phyloP scores from a whole-genome alignment of 2,888 invertebrate genomes.

The Heliconius erato region DNA sequence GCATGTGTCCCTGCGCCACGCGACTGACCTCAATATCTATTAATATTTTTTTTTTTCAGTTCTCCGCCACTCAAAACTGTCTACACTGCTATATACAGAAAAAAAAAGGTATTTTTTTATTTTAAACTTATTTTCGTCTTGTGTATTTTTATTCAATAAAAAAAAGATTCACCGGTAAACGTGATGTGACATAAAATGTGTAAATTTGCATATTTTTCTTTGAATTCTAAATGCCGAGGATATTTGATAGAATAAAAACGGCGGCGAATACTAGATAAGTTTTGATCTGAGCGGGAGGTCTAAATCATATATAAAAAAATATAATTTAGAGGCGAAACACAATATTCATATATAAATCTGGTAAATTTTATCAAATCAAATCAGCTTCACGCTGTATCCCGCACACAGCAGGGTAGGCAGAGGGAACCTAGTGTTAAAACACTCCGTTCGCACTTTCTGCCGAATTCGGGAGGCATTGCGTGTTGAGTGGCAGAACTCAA shows the following conservation, averaged over 20 bases:
- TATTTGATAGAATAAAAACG: conserved; percentile 7
- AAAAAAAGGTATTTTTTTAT: neutral
- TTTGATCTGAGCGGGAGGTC: neutral
- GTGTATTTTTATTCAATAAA: conserved; percentile 1
- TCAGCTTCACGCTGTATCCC: no score
- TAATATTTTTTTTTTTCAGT: no score
- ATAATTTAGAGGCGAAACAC: neutral
- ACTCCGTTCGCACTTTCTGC: no score
- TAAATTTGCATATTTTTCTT: conserved; percentile 34
- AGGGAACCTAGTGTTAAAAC: no score
- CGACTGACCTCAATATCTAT: no score
- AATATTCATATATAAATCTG: neutral
- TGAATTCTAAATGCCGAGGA: conserved; percentile 26
- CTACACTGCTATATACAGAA: neutral
- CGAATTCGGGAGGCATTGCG: no score
- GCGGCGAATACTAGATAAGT: conserved; percentile 21
- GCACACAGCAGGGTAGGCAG: no score
- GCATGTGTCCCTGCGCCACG: no score
- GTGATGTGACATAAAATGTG: conserved; percentile 16
- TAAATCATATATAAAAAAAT: neutral
- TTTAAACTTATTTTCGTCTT: no score
- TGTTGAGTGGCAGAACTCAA: no score
- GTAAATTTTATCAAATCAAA: neutral
- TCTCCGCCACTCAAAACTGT: no score
- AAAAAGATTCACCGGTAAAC: conserved; percentile 23